A percentile compares a stretch with the other conserved stretches of the same genome.
These are phyloP conservation scores for Bunonema sp. DNA, from an alignment of 2,888 invertebrate genomes.

Conservation along the genomic window DNA sequence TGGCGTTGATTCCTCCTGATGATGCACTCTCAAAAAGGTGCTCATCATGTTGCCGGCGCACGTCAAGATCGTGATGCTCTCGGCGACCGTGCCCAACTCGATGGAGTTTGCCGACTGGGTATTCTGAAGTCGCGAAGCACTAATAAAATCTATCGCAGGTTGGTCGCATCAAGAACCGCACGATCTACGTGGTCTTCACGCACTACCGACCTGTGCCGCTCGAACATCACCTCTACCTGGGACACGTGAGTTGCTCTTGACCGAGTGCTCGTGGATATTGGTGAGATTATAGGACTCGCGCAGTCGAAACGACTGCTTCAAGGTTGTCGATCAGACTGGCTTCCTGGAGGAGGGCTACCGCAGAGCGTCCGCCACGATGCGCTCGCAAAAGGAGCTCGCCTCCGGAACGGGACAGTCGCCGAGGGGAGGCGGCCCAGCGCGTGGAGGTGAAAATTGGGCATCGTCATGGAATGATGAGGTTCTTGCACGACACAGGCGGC, in stretches of 20 bases:
- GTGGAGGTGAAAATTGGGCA: too few relatives aligned
- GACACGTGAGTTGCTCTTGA: conserved; percentile 15
- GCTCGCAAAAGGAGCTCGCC: too few relatives aligned
- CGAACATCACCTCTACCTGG: conserved; percentile 63
- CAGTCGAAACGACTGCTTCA: conserved; percentile 54
- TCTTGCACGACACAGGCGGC: too few relatives aligned
- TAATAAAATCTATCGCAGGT: neutral
- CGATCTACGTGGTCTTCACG: conserved; percentile 79
- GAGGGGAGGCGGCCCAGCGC: conserved; percentile 5
- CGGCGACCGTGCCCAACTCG: conserved; percentile 93
- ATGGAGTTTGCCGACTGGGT: conserved; percentile 70
- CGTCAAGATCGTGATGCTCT: conserved; percentile 85
- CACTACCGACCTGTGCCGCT: conserved; percentile 81
- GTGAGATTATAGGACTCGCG: too few relatives aligned
- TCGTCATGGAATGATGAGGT: too few relatives aligned
- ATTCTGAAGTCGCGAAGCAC: neutral
- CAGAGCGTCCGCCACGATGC: too few relatives aligned
- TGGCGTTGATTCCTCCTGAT: neutral
- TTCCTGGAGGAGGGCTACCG: conserved; percentile 50
- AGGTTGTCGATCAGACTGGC: conserved; percentile 65
- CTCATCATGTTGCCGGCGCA: conserved; percentile 81
- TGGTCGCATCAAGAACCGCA: conserved; percentile 57
- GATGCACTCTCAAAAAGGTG: conserved; percentile 48
- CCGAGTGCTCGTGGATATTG: neutral
- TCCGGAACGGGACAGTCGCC: too few relatives aligned